Percentiles rank a stretch among this genome's conserved stretches.
Evolutionary conservation across 2,113 vertebrate genomes (phyloP).

Genomic region (Psammodynastes pulverulentus): DNA sequence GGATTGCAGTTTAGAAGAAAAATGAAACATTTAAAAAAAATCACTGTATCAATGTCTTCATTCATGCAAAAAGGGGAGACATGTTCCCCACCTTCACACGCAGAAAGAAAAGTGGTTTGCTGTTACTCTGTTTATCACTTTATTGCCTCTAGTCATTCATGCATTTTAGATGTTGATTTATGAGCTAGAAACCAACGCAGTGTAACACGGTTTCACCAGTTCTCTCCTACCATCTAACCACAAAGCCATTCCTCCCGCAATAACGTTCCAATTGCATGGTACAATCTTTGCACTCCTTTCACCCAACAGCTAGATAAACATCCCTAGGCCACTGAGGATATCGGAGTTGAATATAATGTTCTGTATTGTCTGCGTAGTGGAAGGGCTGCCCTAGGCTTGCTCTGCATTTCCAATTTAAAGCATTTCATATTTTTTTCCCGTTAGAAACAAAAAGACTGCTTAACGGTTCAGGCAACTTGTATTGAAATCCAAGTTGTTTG

Average conservation of each 20-base stretch:
- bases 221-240: slow-evolving; percentile 9
- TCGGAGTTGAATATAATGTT: slow-evolving; percentile 40
- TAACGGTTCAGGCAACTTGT: slow-evolving; percentile 56
- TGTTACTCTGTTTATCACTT: neutral
- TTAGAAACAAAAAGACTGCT: slow-evolving; percentile 56
- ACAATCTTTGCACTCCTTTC: neutral
- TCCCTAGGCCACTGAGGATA: slow-evolving; percentile 42
- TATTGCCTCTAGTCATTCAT: slow-evolving; percentile 17
- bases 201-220: neutral
- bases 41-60: slow-evolving; percentile 14
- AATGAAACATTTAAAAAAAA: slow-evolving; percentile 12
- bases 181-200: slow-evolving; percentile 3
- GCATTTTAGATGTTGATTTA: slow-evolving; percentile 40
- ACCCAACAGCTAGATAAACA: slow-evolving; percentile 31
- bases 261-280: neutral
- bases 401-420: slow-evolving; percentile 29
- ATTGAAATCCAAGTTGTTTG: slow-evolving; percentile 45
- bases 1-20: neutral
- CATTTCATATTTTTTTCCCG: neutral
- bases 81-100: slow-evolving; percentile 2
- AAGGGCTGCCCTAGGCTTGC: slow-evolving; percentile 29
- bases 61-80: neutral
- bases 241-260: slow-evolving; percentile 31
- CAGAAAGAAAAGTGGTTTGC: neutral
- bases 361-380: slow-evolving; percentile 54